Evolutionary conservation across 1,140 invertebrate species (phyloP), one percentile per base, ranked within the genome.

Genomic region (Mercenaria mercenaria): DNA sequence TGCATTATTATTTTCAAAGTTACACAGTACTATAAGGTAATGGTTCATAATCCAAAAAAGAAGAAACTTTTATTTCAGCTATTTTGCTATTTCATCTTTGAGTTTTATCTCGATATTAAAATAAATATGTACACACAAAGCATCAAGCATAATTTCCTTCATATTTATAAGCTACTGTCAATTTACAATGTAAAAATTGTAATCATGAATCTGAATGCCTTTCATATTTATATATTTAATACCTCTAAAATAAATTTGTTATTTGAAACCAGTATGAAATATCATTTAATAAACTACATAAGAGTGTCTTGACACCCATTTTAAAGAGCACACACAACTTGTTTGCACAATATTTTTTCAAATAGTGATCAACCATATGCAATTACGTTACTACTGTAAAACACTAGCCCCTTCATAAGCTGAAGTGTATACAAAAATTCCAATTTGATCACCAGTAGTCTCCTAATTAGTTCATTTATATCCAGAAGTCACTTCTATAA

Each of bases 281-380:
- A n/a, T 72, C 34, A 23, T 72, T 29, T 8, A 72, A 72, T 72
- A 39, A 72, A 72, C 11, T 72, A 26, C 67, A 39, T 39, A 34
- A 59, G 29, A 15, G 15, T 72, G 15, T 39, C 67, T 39, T 72
- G 67, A 72, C 67, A 72, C 37, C 39, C 34, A 72, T 72, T 72
- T 39, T 23, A 15, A 41, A 72, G 4, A 72, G 67, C 34, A 72
- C 37, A 72, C 67, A 72, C 26, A 72, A 72, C n/a, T 72, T 72
- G 39, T 72, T 72, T 72, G 67, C 34, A 72, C 67, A 72, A 18
- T 15, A 6, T 37, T 39, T 72, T 72, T 72, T 72, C 67, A 72
- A 72, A 72, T 72, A 72, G 8, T 39, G 11, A 32, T 67, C 61
- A 34, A 67, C 61, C 11, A 67, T 67, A 67, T 32, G 34, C 20